Conservation (phyloP, 1,140 invertebrate genomes). For the Hyphantria cunea region DNA sequence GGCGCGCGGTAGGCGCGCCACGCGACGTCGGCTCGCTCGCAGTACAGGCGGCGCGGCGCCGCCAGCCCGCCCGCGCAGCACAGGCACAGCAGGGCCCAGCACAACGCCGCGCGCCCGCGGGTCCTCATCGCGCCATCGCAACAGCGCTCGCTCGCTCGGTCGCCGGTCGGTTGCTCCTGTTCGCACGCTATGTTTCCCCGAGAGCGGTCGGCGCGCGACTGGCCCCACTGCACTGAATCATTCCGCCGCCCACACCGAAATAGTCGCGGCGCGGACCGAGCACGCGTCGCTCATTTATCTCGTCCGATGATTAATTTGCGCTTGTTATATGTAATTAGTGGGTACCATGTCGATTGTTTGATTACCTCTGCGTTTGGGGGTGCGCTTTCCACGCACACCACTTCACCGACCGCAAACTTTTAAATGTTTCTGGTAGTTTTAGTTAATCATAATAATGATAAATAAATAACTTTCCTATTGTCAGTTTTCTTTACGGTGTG, state of each 20-base stretch:
- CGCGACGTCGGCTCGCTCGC: constrained; percentile 75
- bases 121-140: constrained; percentile 75
- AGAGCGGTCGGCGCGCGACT: constrained; percentile 72
- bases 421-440: neutral
- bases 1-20: constrained; percentile 75
- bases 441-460: neutral
- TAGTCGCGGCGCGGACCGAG: constrained; percentile 49
- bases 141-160: constrained; percentile 47
- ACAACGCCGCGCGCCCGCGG: constrained; percentile 70
- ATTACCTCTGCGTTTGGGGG: constrained; percentile 7
- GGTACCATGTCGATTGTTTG: constrained; percentile 30
- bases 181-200: constrained; percentile 51
- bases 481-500: no score
- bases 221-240: constrained; percentile 54
- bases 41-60: constrained; percentile 73
- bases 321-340: constrained; percentile 67
- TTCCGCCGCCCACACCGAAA: constrained; percentile 72
- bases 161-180: constrained; percentile 9
- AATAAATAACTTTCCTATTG: neutral
- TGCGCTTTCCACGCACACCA: constrained; percentile 8
- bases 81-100: constrained; percentile 68
- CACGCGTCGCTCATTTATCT: constrained; percentile 63
- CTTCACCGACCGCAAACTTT: neutral
- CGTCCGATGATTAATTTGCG: constrained; percentile 68
- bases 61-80: constrained; percentile 52